phyloP scores from a whole-genome alignment of 2,888 invertebrate genomes.

The Sinodicranocentrus sp. region DNA sequence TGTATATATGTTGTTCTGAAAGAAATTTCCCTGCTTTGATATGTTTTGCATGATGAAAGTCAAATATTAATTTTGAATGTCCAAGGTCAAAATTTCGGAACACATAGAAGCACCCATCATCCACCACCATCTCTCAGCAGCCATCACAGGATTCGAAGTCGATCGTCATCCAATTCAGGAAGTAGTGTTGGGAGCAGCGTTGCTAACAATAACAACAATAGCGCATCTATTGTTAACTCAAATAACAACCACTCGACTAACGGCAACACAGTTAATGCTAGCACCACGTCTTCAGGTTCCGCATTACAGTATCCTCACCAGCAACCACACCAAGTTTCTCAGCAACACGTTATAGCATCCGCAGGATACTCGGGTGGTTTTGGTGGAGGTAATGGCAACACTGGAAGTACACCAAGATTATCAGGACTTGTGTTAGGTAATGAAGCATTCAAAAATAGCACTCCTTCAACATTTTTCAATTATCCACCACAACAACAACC shows the following conservation, averaged over 20 bases:
- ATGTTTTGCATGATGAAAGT: background rate
- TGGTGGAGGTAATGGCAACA: slow-evolving; percentile 3
- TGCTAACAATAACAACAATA: slow-evolving; percentile 40
- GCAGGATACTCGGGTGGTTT: background rate
- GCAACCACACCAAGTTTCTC: slow-evolving; percentile 58
- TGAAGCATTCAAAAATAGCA: slow-evolving; percentile 3
- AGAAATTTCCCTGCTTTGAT: no score
- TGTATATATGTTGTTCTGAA: no score
- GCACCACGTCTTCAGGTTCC: slow-evolving; percentile 16
- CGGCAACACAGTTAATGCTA: background rate
- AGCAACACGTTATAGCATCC: slow-evolving; percentile 36
- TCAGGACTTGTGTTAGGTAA: background rate
- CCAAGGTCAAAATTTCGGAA: slow-evolving; percentile 66
- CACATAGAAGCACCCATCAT: slow-evolving; percentile 52
- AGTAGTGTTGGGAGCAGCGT: slow-evolving; percentile 17
- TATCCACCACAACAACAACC: slow-evolving; percentile 53
- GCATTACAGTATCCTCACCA: slow-evolving; percentile 58
- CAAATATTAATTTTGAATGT: background rate
- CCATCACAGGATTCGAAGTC: slow-evolving; percentile 51
- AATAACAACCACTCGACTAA: slow-evolving; percentile 39
- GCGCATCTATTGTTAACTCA: background rate
- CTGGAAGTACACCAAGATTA: slow-evolving; percentile 5
- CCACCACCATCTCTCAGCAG: slow-evolving; percentile 54
- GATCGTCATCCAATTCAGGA: slow-evolving; percentile 44
- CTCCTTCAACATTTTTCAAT: slow-evolving; percentile 24